Percentiles rank a stretch among this genome's conserved stretches.
Evolutionary conservation across 2,113 vertebrate species (phyloP).

Genomic region (Paratilapia polleni): DNA sequence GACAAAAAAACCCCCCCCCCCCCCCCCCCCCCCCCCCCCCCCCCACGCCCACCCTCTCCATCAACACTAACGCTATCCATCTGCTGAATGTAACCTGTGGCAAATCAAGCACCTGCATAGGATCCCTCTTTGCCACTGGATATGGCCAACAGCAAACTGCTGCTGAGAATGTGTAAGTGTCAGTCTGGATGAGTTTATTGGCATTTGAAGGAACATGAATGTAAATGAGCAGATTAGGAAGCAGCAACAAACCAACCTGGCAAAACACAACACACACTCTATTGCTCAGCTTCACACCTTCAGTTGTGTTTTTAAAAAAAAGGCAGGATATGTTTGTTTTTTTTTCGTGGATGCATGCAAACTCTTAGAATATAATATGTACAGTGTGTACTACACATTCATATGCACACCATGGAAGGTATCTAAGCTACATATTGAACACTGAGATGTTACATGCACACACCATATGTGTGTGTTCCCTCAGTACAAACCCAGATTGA

Average conservation of each 20-base stretch:
- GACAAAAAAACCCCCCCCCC: constrained; percentile 27
- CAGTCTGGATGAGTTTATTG: constrained; percentile 51
- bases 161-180: constrained; percentile 46
- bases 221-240: constrained; percentile 60
- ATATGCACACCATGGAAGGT: neutral
- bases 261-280: constrained; percentile 39
- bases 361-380: neutral
- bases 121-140: constrained; percentile 15
- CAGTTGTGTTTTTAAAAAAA: constrained; percentile 13
- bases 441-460: constrained; percentile 9
- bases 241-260: constrained; percentile 42
- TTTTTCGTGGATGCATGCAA: neutral
- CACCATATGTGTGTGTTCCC: constrained; percentile 25
- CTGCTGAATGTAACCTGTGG: constrained; percentile 61
- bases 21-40: neutral
- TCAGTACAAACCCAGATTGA: constrained; percentile 25
- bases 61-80: constrained; percentile 35
- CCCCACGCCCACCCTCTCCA: constrained; percentile 10
- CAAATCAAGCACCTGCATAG: constrained; percentile 63
- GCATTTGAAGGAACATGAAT: constrained; percentile 53
- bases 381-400: neutral
- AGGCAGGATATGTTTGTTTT: neutral
- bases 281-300: constrained; percentile 54
- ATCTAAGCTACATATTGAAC: neutral
- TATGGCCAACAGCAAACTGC: constrained; percentile 27